phyloP scores from a whole-genome alignment of 2,113 vertebrate species.

The Tetrax tetrax region DNA sequence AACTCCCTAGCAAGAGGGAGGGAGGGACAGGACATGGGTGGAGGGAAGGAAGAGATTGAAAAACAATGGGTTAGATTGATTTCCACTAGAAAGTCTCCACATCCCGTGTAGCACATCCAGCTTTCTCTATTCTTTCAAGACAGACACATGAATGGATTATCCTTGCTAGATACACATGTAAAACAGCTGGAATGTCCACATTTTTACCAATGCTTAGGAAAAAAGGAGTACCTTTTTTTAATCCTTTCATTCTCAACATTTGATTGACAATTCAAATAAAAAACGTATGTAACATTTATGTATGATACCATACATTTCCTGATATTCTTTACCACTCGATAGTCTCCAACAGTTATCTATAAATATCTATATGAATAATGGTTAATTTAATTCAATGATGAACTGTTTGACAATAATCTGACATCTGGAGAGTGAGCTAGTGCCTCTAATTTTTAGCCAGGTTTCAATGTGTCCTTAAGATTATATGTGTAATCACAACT shows the following conservation, averaged over 20 bases:
- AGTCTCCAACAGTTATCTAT: neutral
- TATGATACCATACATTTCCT: neutral
- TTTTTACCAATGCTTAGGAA: neutral
- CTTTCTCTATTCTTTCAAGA: neutral
- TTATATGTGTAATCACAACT: neutral
- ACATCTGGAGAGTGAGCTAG: constrained; percentile 59
- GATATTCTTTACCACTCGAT: neutral
- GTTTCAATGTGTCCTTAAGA: neutral
- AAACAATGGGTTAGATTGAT: constrained; percentile 54
- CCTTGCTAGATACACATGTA: neutral
- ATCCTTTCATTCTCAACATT: neutral
- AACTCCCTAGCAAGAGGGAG: constrained; percentile 87
- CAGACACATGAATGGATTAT: neutral
- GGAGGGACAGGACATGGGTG: neutral
- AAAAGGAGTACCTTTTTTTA: neutral
- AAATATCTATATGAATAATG: neutral
- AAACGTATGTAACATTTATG: neutral
- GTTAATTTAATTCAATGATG: neutral
- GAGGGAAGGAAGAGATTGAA: constrained; percentile 40
- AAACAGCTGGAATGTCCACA: neutral
- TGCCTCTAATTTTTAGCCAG: neutral
- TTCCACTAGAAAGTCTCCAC: neutral
- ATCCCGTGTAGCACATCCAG: neutral
- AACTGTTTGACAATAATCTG: constrained; percentile 59
- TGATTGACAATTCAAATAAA: neutral